phyloP scores from a whole-genome alignment of 1,140 invertebrate species.

The Oreohelix idahoensis region DNA sequence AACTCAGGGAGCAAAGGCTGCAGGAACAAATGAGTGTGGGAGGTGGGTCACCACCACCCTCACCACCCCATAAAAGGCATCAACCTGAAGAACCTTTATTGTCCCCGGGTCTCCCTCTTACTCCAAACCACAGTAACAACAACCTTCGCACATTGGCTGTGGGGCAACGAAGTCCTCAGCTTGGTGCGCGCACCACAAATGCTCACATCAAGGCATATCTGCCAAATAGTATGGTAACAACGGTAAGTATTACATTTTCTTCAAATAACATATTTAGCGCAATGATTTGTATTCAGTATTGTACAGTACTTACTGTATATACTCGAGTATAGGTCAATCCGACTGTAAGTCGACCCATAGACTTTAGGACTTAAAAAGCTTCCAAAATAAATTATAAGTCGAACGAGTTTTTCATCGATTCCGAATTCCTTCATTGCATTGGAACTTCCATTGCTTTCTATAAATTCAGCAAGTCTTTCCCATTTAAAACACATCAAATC shows the following conservation, averaged over 20 bases:
- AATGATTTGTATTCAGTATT: no score
- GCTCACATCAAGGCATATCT: conserved; percentile 88
- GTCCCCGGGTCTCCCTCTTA: conserved; percentile 42
- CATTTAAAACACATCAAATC: no score
- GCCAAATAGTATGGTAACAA: conserved; percentile 94
- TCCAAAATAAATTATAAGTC: no score
- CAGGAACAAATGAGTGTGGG: conserved; percentile 77
- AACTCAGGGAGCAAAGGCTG: conserved; percentile 87
- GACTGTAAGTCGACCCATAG: no score
- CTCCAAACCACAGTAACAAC: conserved; percentile 43
- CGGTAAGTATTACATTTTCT: conserved; percentile 77
- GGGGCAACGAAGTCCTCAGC: conserved; percentile 45
- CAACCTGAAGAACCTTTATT: conserved; percentile 39
- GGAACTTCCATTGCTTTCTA: no score
- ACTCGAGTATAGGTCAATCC: no score
- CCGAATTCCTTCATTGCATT: no score
- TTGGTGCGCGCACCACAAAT: conserved; percentile 77
- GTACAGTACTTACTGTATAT: no score
- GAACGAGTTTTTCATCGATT: no score
- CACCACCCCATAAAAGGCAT: conserved; percentile 35
- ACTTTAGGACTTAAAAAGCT: no score
- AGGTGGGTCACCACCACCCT: conserved; percentile 48
- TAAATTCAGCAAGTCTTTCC: no score
- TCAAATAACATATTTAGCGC: no score
- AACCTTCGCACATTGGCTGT: conserved; percentile 30